Evolutionary conservation across 2,888 invertebrate genomes (phyloP).

Genomic region (Torymus aiolomorphi): DNA sequence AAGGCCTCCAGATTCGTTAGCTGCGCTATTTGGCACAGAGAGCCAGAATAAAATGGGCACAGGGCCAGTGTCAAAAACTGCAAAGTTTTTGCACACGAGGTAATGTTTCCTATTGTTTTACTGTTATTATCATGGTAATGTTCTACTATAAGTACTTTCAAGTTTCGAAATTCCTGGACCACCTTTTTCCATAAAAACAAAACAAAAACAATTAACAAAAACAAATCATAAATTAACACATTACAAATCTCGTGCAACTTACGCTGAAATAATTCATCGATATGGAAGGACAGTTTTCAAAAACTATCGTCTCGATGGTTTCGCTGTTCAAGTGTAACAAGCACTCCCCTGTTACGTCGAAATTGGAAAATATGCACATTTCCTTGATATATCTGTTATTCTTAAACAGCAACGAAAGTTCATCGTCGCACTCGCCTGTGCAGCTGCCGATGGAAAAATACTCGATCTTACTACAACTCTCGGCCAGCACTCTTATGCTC

Average conservation of each 20-base stretch:
- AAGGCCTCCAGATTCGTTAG: constrained; percentile 21
- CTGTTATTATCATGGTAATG: constrained; percentile 37
- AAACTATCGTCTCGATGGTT: constrained; percentile 30
- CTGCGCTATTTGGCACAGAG: constrained; percentile 12
- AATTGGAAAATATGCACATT: constrained; percentile 13
- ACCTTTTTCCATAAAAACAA: constrained; percentile 1
- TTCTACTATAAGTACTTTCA: constrained; percentile 23
- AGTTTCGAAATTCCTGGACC: constrained; percentile 2
- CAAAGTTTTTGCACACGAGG: constrained; percentile 17
- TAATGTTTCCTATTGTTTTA: constrained; percentile 16
- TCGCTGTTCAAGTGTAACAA: constrained; percentile 20
- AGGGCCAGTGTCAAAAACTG: constrained; percentile 18
- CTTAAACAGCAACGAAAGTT: constrained; percentile 22
- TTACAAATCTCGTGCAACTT: not conserved
- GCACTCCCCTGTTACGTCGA: constrained; percentile 34
- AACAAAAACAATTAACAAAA: no score
- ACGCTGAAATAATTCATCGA: constrained; percentile 32
- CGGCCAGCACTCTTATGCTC: constrained; percentile 25
- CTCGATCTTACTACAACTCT: constrained; percentile 26
- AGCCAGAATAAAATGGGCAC: constrained; percentile 27
- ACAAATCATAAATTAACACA: no score
- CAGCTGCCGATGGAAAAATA: constrained; percentile 15
- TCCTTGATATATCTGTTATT: constrained; percentile 18
- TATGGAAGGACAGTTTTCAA: constrained; percentile 37
- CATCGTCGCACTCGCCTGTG: constrained; percentile 36